Evolutionary conservation across 37 sponge, comb jelly and placozoan species (phyloP).

Genomic region (Eunapius fragilis): DNA sequence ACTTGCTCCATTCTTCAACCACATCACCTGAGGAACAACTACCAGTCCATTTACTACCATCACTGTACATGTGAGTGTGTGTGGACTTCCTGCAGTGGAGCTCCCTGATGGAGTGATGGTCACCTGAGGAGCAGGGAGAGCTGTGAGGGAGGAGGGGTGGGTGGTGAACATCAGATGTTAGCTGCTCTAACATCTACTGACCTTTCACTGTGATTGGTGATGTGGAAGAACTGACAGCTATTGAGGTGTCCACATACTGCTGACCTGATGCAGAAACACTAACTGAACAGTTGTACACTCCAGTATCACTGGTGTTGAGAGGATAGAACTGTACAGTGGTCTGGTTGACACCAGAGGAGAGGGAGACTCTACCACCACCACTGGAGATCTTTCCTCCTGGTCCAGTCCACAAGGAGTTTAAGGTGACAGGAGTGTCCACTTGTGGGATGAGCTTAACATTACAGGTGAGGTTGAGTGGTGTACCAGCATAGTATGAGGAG

Average conservation of each 20-base stretch:
- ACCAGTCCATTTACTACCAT: not conserved
- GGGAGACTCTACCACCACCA: not conserved
- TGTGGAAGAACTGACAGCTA: not conserved
- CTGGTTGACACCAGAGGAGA: not conserved
- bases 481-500: not conserved
- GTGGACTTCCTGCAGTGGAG: not conserved
- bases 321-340: not conserved
- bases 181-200: not conserved
- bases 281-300: not conserved
- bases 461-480: not conserved
- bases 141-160: not conserved
- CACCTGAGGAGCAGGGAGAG: not conserved
- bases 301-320: not conserved
- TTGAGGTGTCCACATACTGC: not conserved
- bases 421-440: not conserved
- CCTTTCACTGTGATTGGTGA: not conserved
- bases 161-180: not conserved
- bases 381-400: not conserved
- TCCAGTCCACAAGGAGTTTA: not conserved
- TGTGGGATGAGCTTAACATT: not conserved
- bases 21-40: not conserved
- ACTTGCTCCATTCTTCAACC: not conserved
- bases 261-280: not conserved
- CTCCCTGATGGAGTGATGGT: conserved; percentile 2
- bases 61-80: conserved; percentile 4